Conservation (phyloP, 2,113 vertebrate species). For the Hippopotamus amphibius region DNA sequence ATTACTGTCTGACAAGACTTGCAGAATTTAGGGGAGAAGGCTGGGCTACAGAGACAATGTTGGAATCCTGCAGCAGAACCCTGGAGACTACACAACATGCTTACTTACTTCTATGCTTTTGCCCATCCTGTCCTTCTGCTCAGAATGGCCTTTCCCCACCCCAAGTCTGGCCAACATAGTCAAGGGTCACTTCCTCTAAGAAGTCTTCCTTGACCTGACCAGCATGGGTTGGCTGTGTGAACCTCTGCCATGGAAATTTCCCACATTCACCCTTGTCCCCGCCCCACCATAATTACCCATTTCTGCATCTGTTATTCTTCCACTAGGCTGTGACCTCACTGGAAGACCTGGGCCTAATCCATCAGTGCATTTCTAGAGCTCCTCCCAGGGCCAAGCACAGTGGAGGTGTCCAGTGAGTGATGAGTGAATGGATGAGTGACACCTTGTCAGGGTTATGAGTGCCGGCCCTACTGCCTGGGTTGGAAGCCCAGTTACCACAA, state of each 20-base stretch:
- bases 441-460: fast-evolving
- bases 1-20: background rate
- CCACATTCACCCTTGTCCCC: background rate
- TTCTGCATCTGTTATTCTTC: background rate
- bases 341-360: background rate
- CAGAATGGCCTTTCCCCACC: background rate
- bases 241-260: background rate
- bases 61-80: background rate
- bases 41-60: background rate
- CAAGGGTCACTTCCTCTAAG: background rate
- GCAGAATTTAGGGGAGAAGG: background rate
- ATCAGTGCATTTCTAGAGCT: slow-evolving; percentile 1
- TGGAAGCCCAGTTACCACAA: slow-evolving; percentile 54
- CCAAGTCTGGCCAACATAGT: background rate
- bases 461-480: background rate
- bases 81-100: background rate
- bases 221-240: background rate
- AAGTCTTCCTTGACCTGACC: background rate
- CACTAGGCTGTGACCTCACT: background rate
- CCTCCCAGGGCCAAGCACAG: background rate
- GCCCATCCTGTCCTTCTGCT: background rate
- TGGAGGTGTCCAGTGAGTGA: background rate
- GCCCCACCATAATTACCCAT: background rate
- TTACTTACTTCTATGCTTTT: background rate
- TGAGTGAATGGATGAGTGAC: background rate